Percentiles rank a stretch among this genome's conserved stretches.
These are phyloP conservation scores for Myopa testacea DNA, from an alignment of 2,888 invertebrate species.

Conservation along the genomic window DNA sequence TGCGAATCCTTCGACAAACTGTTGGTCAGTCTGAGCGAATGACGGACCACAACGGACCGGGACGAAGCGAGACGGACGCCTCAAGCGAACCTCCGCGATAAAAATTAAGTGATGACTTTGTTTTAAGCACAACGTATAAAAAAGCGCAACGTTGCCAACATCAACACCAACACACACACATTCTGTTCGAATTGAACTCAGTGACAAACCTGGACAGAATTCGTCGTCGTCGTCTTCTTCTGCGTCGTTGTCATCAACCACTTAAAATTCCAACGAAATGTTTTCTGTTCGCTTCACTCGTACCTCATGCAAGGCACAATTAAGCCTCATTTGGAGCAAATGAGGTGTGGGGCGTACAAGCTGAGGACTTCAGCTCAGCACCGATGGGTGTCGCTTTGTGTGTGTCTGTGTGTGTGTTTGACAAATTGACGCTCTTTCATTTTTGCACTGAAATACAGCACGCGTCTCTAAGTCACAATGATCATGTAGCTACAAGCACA, in stretches of 20 bases:
- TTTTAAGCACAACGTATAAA: constrained; percentile 1
- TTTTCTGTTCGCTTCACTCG: constrained; percentile 1
- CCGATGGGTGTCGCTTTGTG: neutral
- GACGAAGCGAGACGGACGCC: neutral
- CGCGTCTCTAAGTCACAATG: constrained; percentile 11
- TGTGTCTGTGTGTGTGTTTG: constrained; percentile 55
- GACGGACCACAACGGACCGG: neutral
- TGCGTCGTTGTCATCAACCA: constrained; percentile 22
- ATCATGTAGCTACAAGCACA: constrained; percentile 5
- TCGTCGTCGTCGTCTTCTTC: neutral
- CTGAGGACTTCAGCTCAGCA: neutral
- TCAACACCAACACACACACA: constrained; percentile 1
- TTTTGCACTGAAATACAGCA: constrained; percentile 40
- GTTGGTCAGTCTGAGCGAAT: neutral
- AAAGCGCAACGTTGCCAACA: neutral
- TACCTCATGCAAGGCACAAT: constrained; percentile 20
- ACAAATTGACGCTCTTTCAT: constrained; percentile 67
- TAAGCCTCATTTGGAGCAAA: constrained; percentile 32
- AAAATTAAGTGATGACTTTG: constrained; percentile 31
- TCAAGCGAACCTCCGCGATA: neutral
- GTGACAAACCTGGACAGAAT: neutral
- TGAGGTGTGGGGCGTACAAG: neutral
- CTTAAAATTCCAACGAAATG: constrained; percentile 39
- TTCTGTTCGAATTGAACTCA: neutral
- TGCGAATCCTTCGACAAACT: too few relatives aligned